phyloP scores from a whole-genome alignment of 2,113 vertebrate genomes.

The Scatophagus argus region DNA sequence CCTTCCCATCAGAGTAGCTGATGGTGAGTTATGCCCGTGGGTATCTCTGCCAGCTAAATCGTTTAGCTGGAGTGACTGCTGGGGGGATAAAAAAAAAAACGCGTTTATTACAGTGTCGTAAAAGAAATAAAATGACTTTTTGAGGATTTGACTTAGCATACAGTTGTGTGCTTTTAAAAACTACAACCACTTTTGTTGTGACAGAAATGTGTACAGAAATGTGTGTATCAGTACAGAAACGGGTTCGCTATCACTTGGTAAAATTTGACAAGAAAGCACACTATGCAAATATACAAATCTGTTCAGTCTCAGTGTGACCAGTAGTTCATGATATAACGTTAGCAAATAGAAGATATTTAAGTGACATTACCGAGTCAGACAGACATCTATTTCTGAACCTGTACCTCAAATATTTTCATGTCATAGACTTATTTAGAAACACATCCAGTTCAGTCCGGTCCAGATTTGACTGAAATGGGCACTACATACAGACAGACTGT shows the following conservation, averaged over 20 bases:
- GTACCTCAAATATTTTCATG: constrained; percentile 5
- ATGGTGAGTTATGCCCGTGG: constrained; percentile 33
- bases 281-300: neutral
- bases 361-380: too few species aligned
- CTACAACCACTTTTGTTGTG: neutral
- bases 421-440: constrained; percentile 17
- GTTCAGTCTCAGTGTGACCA: too few species aligned
- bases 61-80: constrained; percentile 37
- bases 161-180: constrained; percentile 1
- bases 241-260: neutral
- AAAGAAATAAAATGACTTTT: constrained; percentile 11
- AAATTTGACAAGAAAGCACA: neutral
- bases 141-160: neutral
- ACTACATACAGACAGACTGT: neutral
- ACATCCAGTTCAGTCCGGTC: neutral
- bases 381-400: constrained; percentile 40
- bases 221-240: neutral
- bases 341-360: too few species aligned
- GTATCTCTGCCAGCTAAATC: constrained; percentile 49
- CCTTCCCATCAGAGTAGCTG: constrained; percentile 35
- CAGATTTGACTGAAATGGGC: neutral
- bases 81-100: constrained; percentile 8
- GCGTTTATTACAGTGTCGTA: constrained; percentile 4
- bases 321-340: too few species aligned
- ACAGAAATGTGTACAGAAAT: neutral